phyloP scores from a whole-genome alignment of 2,888 invertebrate species.

The Limnephilus marmoratus region DNA sequence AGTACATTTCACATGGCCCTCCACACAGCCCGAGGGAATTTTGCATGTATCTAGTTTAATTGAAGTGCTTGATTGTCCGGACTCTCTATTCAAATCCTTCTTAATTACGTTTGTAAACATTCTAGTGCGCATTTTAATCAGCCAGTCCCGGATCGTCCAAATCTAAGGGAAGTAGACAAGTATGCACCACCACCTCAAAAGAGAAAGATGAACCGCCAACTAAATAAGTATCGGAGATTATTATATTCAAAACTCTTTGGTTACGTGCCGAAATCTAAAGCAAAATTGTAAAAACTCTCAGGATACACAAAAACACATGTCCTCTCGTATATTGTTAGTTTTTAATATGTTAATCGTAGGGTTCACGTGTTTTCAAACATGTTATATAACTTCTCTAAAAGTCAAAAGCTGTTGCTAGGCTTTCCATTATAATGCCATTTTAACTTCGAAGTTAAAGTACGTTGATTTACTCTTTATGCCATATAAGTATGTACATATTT shows the following conservation, averaged over 20 bases:
- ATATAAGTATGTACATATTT: not conserved
- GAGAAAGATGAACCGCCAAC: not conserved
- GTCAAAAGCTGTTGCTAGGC: not conserved
- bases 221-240: not conserved
- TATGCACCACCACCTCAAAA: not conserved
- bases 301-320: not conserved
- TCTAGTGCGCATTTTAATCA: slow-evolving; percentile 2
- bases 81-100: slow-evolving; percentile 21
- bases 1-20: not conserved
- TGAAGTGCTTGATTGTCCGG: slow-evolving; percentile 12
- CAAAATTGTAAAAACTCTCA: not conserved
- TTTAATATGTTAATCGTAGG: not conserved
- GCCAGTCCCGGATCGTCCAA: not conserved
- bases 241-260: not conserved
- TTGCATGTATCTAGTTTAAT: not conserved
- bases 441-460: not conserved
- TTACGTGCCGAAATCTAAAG: not conserved
- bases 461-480: not conserved
- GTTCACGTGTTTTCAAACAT: not conserved
- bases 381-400: not conserved
- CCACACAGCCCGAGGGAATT: not conserved
- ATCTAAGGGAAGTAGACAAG: not conserved
- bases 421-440: not conserved
- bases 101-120: slow-evolving; percentile 20
- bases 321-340: not conserved